A percentile compares a stretch with the other conserved stretches of the same genome.
phyloP scores from a whole-genome alignment of 2,113 vertebrate species.

The Lophotis ruficrista region DNA sequence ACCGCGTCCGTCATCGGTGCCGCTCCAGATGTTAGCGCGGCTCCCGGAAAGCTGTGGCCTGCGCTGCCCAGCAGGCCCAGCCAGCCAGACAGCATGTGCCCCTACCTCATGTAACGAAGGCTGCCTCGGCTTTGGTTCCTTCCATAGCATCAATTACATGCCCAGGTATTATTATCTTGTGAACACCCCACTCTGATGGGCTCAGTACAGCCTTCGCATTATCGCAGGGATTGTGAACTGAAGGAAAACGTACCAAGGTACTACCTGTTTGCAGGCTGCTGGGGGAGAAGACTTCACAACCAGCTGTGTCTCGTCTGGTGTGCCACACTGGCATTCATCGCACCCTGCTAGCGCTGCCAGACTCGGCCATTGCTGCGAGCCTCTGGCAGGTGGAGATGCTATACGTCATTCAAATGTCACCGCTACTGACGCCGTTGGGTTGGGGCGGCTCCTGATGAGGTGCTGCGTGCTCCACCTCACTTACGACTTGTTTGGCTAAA shows the following conservation, averaged over 20 bases:
- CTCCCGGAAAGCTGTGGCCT: neutral
- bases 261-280: rapidly evolving
- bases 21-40: neutral
- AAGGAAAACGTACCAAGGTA: neutral
- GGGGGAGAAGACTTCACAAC: neutral
- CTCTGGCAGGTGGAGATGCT: neutral
- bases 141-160: neutral
- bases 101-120: rapidly evolving
- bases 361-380: rapidly evolving
- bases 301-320: rapidly evolving
- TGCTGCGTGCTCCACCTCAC: rapidly evolving
- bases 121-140: neutral
- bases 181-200: neutral
- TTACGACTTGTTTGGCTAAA: neutral
- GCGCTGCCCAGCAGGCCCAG: neutral
- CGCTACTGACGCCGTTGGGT: rapidly evolving
- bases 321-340: rapidly evolving
- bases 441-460: rapidly evolving
- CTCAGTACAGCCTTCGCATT: neutral
- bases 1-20: rapidly evolving
- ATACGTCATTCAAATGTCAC: rapidly evolving
- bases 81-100: neutral
- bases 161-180: rapidly evolving
- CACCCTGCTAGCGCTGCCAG: neutral
- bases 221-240: neutral